These are phyloP conservation scores for Camponotus pennsylvanicus DNA, from an alignment of 1,140 invertebrate genomes.

Conservation along the genomic window DNA sequence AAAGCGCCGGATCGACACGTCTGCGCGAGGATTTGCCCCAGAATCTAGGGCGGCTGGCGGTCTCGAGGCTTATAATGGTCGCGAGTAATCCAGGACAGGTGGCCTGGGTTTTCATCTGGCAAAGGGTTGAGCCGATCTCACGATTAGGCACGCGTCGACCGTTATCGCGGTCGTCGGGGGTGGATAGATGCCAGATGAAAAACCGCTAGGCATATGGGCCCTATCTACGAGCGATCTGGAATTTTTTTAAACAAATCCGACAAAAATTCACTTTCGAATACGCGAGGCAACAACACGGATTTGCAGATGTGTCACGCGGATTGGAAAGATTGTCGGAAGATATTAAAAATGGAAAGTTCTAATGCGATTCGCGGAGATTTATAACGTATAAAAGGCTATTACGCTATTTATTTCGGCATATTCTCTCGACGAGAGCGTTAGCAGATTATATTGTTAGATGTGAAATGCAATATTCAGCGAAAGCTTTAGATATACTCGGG, in stretches of 20 bases:
- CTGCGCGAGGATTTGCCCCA: slow-evolving; percentile 6
- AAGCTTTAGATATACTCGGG: slow-evolving; percentile 5
- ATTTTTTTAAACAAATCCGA: slow-evolving; percentile 32
- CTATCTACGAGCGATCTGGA: slow-evolving; percentile 27
- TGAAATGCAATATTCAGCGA: slow-evolving; percentile 17
- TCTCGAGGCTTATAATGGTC: slow-evolving; percentile 64
- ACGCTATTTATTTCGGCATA: slow-evolving; percentile 3
- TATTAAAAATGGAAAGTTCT: slow-evolving; percentile 34
- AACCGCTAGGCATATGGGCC: not conserved
- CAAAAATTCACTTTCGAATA: slow-evolving; percentile 28
- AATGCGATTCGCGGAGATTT: not conserved
- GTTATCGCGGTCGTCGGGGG: slow-evolving; percentile 35
- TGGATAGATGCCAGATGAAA: not conserved
- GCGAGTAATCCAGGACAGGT: slow-evolving; percentile 78
- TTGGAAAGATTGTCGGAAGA: slow-evolving; percentile 43
- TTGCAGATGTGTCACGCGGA: slow-evolving; percentile 24
- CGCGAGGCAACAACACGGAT: slow-evolving; percentile 2
- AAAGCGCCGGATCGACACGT: slow-evolving; percentile 16
- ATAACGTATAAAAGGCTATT: not conserved
- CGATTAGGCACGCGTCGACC: slow-evolving; percentile 72
- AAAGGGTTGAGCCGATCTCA: slow-evolving; percentile 77
- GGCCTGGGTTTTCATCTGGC: slow-evolving; percentile 70
- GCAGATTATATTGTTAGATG: slow-evolving; percentile 31
- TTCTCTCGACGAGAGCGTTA: not conserved
- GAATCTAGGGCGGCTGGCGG: slow-evolving; percentile 48